Percentiles rank a stretch among this genome's conserved stretches.
phyloP scores from a whole-genome alignment of 1,140 invertebrate species.

The Drosophila bifasciata region DNA sequence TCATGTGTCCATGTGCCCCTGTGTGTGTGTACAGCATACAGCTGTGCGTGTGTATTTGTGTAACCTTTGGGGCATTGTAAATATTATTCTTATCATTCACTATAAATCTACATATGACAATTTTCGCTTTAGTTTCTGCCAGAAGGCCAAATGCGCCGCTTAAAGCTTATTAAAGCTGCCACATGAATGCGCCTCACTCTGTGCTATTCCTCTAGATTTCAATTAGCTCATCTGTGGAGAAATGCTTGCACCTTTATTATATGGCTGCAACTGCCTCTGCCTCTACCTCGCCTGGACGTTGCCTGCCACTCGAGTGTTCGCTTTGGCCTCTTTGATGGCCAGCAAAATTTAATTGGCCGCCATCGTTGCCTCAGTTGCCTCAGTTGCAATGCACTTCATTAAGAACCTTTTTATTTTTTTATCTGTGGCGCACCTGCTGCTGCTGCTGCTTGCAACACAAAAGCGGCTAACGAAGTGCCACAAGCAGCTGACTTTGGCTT shows the following conservation, averaged over 20 bases:
- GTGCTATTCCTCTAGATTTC: slow-evolving; percentile 10
- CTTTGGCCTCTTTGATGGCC: slow-evolving; percentile 36
- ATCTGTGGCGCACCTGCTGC: slow-evolving; percentile 4
- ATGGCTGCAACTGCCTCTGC: no score
- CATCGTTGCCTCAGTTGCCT: slow-evolving; percentile 24
- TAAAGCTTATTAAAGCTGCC: slow-evolving; percentile 56
- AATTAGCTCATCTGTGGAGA: slow-evolving; percentile 38
- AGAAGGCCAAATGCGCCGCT: slow-evolving; percentile 24
- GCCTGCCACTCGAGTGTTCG: slow-evolving; percentile 28
- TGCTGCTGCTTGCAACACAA: slow-evolving; percentile 20
- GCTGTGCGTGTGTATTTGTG: slow-evolving; percentile 17
- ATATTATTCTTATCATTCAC: slow-evolving; percentile 78
- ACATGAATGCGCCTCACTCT: slow-evolving; percentile 10
- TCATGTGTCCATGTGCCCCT: slow-evolving; percentile 8
- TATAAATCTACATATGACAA: slow-evolving; percentile 82
- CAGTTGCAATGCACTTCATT: slow-evolving; percentile 51
- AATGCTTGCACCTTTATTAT: not conserved
- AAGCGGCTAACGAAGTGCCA: slow-evolving; percentile 57
- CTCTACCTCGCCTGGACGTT: slow-evolving; percentile 11
- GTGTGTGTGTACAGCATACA: slow-evolving; percentile 11
- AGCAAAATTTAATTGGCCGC: slow-evolving; percentile 64
- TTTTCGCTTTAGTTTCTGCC: slow-evolving; percentile 66
- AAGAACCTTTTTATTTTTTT: slow-evolving; percentile 21
- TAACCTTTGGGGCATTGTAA: slow-evolving; percentile 74
- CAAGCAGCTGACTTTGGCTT: slow-evolving; percentile 51